phyloP scores from a whole-genome alignment of 2,113 vertebrate genomes.

The Etia nguti region DNA sequence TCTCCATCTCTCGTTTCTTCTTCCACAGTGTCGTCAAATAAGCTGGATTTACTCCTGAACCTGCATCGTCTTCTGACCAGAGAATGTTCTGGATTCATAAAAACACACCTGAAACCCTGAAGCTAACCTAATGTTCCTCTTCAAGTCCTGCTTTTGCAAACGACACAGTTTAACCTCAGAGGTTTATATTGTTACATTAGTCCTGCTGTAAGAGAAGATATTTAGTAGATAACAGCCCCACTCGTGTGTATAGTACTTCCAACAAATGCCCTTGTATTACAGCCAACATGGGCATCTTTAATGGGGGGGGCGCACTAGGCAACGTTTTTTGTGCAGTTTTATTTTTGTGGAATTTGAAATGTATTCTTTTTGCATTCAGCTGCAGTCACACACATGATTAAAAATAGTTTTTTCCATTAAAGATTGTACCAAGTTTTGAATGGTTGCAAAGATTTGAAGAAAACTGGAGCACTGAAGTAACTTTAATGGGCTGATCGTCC shows the following conservation, averaged over 20 bases:
- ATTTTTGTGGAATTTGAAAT: background rate
- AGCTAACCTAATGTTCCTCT: background rate
- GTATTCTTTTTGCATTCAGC: background rate
- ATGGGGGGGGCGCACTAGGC: background rate
- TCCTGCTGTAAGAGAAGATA: conserved; percentile 40
- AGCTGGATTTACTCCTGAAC: background rate
- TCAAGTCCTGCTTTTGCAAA: conserved; percentile 37
- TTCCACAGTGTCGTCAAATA: conserved; percentile 47
- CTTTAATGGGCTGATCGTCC: background rate
- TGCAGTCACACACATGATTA: background rate
- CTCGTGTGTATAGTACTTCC: background rate
- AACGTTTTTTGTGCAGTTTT: background rate
- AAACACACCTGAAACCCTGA: background rate
- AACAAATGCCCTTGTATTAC: background rate
- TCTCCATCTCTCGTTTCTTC: background rate
- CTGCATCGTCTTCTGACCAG: background rate
- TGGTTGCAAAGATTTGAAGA: background rate
- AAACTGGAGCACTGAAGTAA: background rate
- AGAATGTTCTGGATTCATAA: conserved; percentile 14
- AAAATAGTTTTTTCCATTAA: background rate
- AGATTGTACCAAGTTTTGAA: background rate
- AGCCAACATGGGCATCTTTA: background rate
- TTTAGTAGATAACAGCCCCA: background rate
- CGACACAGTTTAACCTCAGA: conserved; percentile 9
- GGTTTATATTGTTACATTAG: background rate